Evolutionary conservation across 2,797 vertebrate genomes (phyloP), one percentile per base, ranked within the genome.

Genomic region (Cuniculus paca): DNA sequence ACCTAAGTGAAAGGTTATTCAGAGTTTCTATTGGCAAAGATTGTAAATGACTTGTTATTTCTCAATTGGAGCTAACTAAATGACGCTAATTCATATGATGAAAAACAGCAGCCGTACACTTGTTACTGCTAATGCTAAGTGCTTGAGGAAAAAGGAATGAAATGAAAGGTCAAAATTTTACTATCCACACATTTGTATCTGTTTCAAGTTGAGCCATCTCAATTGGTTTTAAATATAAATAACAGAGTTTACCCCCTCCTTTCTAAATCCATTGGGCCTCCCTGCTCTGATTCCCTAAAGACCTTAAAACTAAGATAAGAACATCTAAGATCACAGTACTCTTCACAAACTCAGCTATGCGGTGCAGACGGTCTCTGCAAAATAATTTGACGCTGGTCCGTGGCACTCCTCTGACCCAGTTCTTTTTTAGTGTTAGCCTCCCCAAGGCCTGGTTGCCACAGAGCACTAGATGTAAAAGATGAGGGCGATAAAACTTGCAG

Each of bases 221-320:
- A 94, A 63, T 72, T 56, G 83, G 72, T 54, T 52, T 42, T 63
- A 93, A 90, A 90, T 77, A 82, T 31, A 82, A 86, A 75, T 36
- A 65, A 65, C 1, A 77, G 48, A 74, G 34, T 68, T 63, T 45
- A n/a, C n/a, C 17, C 13, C 39, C 13, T 52, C 14, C n/a, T 77
- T 24, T 79, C 39, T 1, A 52, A 90, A 5, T 14, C 45, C 20
- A 63, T 13, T 80, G 31, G 7, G 16, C 34, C 74, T 65, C 34
- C 16, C 36, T 11, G 52, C 61, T 79, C 22, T 74, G 68, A 50
- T 52, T 94, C n/a, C 45, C 63, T 36, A 75, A 63, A n/a, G 78
- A 74, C 70, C 36, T 70, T 70, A 70, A 36, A 70, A 70, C 39
- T 34, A 6, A 80, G 72, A 70, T 60, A 28, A 22, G 48, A 39